Conservation (phyloP, 2,797 vertebrate genomes). For the Staurois parvus region DNA sequence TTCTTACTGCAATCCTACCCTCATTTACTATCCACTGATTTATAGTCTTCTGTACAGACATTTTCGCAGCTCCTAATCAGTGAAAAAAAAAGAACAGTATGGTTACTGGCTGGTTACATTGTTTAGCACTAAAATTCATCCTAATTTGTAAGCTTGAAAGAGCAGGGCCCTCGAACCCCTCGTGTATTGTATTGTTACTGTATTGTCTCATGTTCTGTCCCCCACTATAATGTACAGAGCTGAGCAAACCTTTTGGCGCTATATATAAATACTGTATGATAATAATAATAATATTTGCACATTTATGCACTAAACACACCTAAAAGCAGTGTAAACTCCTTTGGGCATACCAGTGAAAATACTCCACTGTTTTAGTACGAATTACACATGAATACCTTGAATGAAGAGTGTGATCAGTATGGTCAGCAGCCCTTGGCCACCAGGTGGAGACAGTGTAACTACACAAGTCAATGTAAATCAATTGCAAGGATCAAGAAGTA, state of each 20-base stretch:
- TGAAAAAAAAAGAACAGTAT: background rate
- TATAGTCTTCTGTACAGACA: too few relatives aligned
- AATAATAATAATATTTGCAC: conserved; percentile 17
- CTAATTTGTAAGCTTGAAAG: too few relatives aligned
- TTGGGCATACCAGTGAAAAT: conserved; percentile 17
- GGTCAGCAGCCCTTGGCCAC: conserved; percentile 58
- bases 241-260: too few relatives aligned
- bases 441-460: conserved; percentile 62
- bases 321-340: background rate
- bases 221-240: too few relatives aligned
- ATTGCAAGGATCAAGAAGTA: conserved; percentile 42
- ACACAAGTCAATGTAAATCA: conserved; percentile 52
- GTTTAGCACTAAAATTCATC: background rate
- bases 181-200: too few relatives aligned
- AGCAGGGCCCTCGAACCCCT: too few relatives aligned
- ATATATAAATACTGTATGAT: too few relatives aligned
- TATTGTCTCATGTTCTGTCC: too few relatives aligned
- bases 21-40: too few relatives aligned
- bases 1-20: too few relatives aligned
- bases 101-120: background rate
- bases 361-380: conserved; percentile 18
- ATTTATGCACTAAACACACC: conserved; percentile 27
- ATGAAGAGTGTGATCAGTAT: background rate
- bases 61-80: too few relatives aligned
- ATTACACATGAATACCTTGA: background rate